Evolutionary conservation across 30 jellyfish, hydroid and myxozoan species (phyloP), one percentile per base, ranked within the genome.

Genomic region (Hydractinia echinata): DNA sequence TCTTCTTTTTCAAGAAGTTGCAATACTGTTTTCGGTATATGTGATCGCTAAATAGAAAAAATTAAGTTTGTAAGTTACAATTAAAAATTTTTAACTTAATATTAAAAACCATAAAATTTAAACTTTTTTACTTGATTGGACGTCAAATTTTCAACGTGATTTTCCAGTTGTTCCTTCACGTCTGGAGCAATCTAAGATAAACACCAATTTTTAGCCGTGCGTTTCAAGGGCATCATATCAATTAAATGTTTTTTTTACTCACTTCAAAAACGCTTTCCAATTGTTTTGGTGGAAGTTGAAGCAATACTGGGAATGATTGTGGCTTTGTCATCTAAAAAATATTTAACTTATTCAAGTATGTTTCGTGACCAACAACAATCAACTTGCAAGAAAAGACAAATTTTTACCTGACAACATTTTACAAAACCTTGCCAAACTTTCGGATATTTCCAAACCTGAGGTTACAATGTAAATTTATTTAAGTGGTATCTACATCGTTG

Each of bases 341-440:
- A 64, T n/a, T n/a, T n/a, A 76, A 11, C 50, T 21, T 64, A 72
- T 16, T 7, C 39, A 10, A 50, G 76, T 1, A n/a, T 79, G 61
- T 15, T 30, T 30, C 44, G 44, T 30, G 44, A 21, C 14, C 76
- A 49, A 18, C 76, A 49, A 15, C 30, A 7, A 30, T 8, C n/a
- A 52, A 7, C 2, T 6, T 8, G 8, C 18, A 55, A 76, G 78
- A 76, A 51, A 14, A 7, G 3, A n/a, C 10, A 14, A 5, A 58
- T 7, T 5, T 80, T 72, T 71, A 93, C 99, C 96, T 86, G 99
- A 76, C 99, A 94, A 79, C 99, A 94, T 74, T 94, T 94, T 44
- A 94, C 97, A 79, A 94, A 94, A 19, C 99, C 99, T 66, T 94
- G 97, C 99, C 99, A 94, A 5, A 88, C 99, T 79, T 94, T 85